phyloP scores from a whole-genome alignment of 2,113 vertebrate genomes.

The Stercorarius parasiticus region DNA sequence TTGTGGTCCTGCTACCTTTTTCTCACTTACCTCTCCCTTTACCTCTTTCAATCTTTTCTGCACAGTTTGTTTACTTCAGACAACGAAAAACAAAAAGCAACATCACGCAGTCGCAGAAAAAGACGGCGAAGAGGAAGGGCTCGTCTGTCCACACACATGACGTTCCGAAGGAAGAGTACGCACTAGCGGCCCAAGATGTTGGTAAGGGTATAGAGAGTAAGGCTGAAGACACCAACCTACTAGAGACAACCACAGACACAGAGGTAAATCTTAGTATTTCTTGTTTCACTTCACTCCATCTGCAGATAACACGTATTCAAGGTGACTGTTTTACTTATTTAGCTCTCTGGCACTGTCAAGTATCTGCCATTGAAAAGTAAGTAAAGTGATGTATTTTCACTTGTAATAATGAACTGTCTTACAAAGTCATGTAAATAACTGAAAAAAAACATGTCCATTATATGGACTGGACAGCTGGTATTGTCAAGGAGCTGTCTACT shows the following conservation, averaged over 20 bases:
- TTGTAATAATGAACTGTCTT: neutral
- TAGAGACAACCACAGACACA: neutral
- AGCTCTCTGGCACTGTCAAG: neutral
- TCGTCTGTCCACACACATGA: constrained; percentile 73
- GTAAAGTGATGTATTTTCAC: neutral
- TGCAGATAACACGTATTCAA: neutral
- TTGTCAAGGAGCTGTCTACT: neutral
- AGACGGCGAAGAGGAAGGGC: constrained; percentile 79
- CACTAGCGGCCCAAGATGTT: constrained; percentile 23
- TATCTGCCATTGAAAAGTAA: neutral
- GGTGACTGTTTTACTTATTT: neutral
- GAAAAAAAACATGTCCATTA: accelerated
- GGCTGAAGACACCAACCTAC: neutral
- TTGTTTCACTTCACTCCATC: accelerated
- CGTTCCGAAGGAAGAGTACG: constrained; percentile 60
- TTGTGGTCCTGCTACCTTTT: constrained; percentile 77
- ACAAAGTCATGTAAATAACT: neutral
- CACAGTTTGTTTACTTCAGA: constrained; percentile 81
- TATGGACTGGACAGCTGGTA: neutral
- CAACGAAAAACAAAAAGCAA: constrained; percentile 75
- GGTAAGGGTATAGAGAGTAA: neutral
- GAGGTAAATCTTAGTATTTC: constrained; percentile 35
- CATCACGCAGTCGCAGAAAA: constrained; percentile 73
- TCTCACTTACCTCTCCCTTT: constrained; percentile 77
- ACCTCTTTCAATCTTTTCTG: constrained; percentile 74